A percentile compares a stretch with the other conserved stretches of the same genome.
These are phyloP conservation scores for Mystacides longicornis DNA, from an alignment of 2,888 invertebrate genomes.

Conservation along the genomic window DNA sequence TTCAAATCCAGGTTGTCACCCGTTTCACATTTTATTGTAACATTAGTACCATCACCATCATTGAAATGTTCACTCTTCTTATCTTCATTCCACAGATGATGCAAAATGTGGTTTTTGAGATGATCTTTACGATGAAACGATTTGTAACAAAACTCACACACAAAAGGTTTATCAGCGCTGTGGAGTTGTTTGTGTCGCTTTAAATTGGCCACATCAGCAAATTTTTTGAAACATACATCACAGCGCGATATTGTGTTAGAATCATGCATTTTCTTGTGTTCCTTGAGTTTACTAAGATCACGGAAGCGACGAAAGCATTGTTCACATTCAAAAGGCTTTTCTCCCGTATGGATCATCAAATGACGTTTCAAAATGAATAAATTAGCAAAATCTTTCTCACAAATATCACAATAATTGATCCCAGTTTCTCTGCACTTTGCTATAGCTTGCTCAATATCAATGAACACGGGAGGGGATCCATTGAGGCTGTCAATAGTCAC, in stretches of 20 bases:
- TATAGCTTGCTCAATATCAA: too few species aligned
- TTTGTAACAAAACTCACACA: neutral
- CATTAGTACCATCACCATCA: neutral
- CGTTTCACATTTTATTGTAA: neutral
- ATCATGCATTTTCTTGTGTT: neutral
- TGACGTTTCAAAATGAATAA: neutral
- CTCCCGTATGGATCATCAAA: neutral
- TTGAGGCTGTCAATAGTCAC: too few species aligned
- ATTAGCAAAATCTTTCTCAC: neutral
- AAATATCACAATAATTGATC: constrained; percentile 4
- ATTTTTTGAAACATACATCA: neutral
- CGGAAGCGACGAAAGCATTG: neutral
- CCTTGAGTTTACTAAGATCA: neutral
- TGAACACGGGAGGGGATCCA: too few species aligned
- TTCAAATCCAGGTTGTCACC: neutral
- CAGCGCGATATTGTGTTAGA: neutral
- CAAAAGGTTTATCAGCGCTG: neutral
- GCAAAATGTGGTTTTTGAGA: neutral
- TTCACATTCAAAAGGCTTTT: neutral
- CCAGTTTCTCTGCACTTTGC: too few species aligned
- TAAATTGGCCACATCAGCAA: neutral
- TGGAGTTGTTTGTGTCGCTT: neutral
- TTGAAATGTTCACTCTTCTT: neutral
- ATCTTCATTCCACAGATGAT: neutral
- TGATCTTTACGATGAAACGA: neutral